Conservation (phyloP, 2,113 vertebrate genomes). For the Heteronetta atricapilla region DNA sequence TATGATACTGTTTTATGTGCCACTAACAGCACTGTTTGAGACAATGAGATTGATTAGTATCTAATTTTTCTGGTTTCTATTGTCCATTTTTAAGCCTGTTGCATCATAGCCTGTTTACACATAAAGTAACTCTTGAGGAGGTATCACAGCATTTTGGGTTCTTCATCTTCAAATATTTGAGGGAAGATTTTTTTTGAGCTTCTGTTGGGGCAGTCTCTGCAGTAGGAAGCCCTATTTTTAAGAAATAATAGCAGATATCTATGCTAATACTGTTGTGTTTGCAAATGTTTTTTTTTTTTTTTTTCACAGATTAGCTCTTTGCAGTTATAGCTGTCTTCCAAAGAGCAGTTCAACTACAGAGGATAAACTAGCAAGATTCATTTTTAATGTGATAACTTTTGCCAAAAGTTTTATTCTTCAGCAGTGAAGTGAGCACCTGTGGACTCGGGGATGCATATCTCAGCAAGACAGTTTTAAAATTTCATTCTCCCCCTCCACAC, state of each 20-base stretch:
- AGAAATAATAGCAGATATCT: background rate
- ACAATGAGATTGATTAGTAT: slow-evolving; percentile 35
- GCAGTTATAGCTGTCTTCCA: background rate
- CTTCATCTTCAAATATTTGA: background rate
- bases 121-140: slow-evolving; percentile 6
- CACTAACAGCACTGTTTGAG: background rate
- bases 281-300: background rate
- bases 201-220: background rate
- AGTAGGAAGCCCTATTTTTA: background rate
- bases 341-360: background rate
- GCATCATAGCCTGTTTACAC: background rate
- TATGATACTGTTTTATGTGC: slow-evolving; percentile 34
- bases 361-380: background rate
- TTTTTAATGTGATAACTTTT: background rate
- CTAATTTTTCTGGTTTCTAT: slow-evolving; percentile 37
- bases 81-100: slow-evolving; percentile 30
- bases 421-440: background rate
- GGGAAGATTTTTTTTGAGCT: background rate
- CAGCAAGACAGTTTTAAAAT: background rate
- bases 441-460: background rate
- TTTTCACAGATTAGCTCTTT: background rate
- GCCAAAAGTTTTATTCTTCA: background rate
- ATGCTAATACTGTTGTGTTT: background rate
- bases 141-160: background rate
- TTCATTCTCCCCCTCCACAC: background rate